These are phyloP conservation scores for Rhinophrynus dorsalis DNA, from an alignment of 2,797 vertebrate genomes.

Conservation along the genomic window DNA sequence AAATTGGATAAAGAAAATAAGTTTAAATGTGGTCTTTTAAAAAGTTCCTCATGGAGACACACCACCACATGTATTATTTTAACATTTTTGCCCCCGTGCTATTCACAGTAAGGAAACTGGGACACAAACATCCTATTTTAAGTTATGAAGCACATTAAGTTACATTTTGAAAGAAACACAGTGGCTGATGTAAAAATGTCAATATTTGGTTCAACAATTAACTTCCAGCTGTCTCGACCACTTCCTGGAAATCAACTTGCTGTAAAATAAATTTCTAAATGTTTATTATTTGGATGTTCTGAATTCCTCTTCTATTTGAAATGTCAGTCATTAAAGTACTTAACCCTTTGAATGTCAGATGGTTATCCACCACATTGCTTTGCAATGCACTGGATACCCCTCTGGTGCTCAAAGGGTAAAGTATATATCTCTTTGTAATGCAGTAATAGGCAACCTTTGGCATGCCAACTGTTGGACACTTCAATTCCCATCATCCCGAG, in stretches of 20 bases:
- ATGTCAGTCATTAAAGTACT: no score
- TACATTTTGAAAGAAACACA: slow-evolving; percentile 9
- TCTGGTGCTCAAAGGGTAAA: no score
- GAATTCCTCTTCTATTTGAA: slow-evolving; percentile 52
- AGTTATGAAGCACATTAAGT: slow-evolving; percentile 25
- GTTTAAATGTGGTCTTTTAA: neutral
- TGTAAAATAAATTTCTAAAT: slow-evolving; percentile 77
- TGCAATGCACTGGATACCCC: no score
- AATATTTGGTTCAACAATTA: neutral
- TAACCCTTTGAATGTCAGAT: no score
- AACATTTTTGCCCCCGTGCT: no score
- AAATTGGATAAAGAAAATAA: slow-evolving; percentile 2
- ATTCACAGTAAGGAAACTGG: neutral
- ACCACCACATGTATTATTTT: no score
- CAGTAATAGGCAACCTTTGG: no score
- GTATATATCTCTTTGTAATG: no score
- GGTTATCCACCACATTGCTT: no score
- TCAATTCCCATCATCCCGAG: no score
- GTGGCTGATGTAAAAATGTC: neutral
- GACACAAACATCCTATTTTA: slow-evolving; percentile 2
- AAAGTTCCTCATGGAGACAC: no score
- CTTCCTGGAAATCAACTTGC: slow-evolving; percentile 56
- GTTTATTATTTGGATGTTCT: slow-evolving; percentile 60
- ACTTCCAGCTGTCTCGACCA: neutral
- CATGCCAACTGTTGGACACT: no score